A percentile compares a stretch with the other conserved stretches of the same genome.
Conservation (phyloP, 1,140 invertebrate species). For the Microplitis mediator region DNA sequence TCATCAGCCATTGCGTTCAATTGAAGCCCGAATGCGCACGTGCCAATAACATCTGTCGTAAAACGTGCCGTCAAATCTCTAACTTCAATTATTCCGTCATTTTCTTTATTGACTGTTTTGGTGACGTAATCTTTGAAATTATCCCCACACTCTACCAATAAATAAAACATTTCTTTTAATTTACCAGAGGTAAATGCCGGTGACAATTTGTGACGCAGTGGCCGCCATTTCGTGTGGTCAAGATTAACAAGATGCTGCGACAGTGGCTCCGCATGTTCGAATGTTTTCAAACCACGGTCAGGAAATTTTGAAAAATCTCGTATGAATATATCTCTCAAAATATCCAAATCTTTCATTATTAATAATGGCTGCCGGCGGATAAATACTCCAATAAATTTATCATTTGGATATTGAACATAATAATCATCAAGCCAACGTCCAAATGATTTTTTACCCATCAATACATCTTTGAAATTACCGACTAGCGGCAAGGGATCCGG, state of each 20-base stretch:
- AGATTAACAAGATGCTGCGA: conserved; percentile 50
- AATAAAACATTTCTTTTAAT: conserved; percentile 60
- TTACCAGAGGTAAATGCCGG: conserved; percentile 62
- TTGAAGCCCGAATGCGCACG: conserved; percentile 50
- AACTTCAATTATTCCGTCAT: conserved; percentile 54
- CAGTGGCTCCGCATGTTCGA: conserved; percentile 50
- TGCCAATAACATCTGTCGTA: conserved; percentile 64
- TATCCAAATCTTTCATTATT: conserved; percentile 55
- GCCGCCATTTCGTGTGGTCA: conserved; percentile 38
- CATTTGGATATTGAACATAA: conserved; percentile 44
- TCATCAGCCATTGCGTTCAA: conserved; percentile 61
- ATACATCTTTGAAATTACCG: conserved; percentile 46
- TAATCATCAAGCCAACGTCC: conserved; percentile 24
- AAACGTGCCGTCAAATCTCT: conserved; percentile 58
- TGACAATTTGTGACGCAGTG: conserved; percentile 37
- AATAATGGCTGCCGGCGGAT: conserved; percentile 47
- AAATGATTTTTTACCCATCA: conserved; percentile 29
- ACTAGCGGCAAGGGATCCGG: conserved; percentile 43
- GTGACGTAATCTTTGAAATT: conserved; percentile 55
- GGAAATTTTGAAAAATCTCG: conserved; percentile 61
- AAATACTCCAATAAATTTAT: conserved; percentile 58
- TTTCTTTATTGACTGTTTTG: conserved; percentile 44
- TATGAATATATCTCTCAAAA: conserved; percentile 59
- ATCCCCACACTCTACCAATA: conserved; percentile 51
- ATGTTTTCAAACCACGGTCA: conserved; percentile 48